Evolutionary conservation across 2,797 vertebrate species (phyloP), one percentile per base, ranked within the genome.

Genomic region (Nannoperca australis): DNA sequence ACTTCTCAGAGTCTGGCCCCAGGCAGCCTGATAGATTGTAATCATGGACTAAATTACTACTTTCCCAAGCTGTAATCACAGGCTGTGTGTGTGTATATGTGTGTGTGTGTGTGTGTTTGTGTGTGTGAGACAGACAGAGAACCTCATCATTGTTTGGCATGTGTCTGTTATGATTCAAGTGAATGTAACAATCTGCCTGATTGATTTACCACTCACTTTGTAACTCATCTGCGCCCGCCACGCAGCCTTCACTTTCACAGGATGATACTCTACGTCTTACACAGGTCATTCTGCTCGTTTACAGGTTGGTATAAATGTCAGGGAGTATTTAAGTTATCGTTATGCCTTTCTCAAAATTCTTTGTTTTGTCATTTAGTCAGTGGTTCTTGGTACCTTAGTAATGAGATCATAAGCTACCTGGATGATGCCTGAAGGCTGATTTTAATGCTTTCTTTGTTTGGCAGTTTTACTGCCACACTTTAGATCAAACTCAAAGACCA

Each of bases 31-130:
- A 93, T 93, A 93, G 94, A 95, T 95, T 94, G 93, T 94, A 95
- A 95, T 95, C 95, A 95, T 83, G 80, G 74, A 86, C 91, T 92
- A 95, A 95, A 95, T 95, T 93, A 94, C 92, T 91, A 93, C 90
- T 94, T 95, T 94, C 91, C 87, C 89, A 88, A 93, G 88, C 87
- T 83, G 88, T 93, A 94, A 93, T 94, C 92, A 94, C 85, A 85
- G 86, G 62, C 72, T 86, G 7, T 86, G 85, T 76, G 82, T 81
- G 58, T 83, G 76, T 44, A 72, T 50, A 70, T 62, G 67, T 71
- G 70, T 62, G 50, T 70, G 63, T 32, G 38, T 60, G 83, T 71
- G 68, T 79, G 47, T 49, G 67, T 44, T 30, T 40, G 47, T 62
- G 70, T 61, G 77, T 42, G 53, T 61, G 61, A 73, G 81, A 42